Evolutionary conservation across 2,888 invertebrate species (phyloP), one percentile per base, ranked within the genome.

Genomic region (Nymphalis polychloros): DNA sequence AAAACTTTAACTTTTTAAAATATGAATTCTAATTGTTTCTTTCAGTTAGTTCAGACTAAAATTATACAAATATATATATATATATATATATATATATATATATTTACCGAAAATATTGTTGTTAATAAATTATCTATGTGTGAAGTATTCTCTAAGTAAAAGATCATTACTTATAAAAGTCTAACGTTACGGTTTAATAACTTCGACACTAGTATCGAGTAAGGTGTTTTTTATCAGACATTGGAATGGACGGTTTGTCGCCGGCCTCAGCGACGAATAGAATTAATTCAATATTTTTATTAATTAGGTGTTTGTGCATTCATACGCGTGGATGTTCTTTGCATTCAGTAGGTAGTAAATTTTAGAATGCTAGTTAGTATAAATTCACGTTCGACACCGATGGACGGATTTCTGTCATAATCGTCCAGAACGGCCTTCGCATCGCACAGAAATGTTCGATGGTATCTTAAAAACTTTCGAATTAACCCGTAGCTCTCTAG

Each of bases 361-460:
- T 91, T 89, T 92, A 92, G 92, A 85, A 88, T 91, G 92, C 92
- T 92, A 92, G 92, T 87, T 92, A 92, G 91, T 83, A 83, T 90
- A 90, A 90, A 90, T 89, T 89, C 82, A 85, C 82, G 85, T 63
- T 87, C 81, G 80, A 83, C 83, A 84, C 77, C 82, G 75, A 78
- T 77, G 78, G 73, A 72, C 73, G 74, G 60, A 48, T 66, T 17
- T 62, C 63, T 62, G 68, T 67, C 65, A 68, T 67, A 67, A 71
- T 72, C 64, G 50, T 68, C 63, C 57, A 61, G 70, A 67, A 68
- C 55, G 71, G 71, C 63, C 64, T 70, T 70, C 49, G 35, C 46
- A 59, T 60, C 47, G 35, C 60, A 61, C 41, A 19, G 19, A 47
- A 20, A 35, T 52, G 55, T 61, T 64, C 27, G 55, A 53, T 55